Percentiles rank a stretch among this genome's conserved stretches.
Evolutionary conservation across 2,797 vertebrate species (phyloP).

Genomic region (Rhadinocentrus ornatus): DNA sequence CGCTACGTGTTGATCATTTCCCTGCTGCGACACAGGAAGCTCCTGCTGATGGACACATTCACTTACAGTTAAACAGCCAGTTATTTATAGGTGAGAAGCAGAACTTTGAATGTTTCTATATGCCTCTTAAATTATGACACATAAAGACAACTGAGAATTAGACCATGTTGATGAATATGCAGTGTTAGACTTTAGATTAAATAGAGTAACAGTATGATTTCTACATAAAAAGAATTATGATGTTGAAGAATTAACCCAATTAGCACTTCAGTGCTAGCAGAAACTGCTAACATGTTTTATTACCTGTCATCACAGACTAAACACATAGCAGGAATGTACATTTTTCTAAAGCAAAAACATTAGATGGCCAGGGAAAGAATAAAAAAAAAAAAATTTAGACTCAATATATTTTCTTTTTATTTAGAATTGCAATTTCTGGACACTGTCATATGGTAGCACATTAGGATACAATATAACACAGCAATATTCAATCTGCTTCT

Average conservation of each 20-base stretch:
- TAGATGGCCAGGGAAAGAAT: not conserved
- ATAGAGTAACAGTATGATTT: not conserved
- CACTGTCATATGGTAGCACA: not conserved
- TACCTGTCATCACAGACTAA: slow-evolving; percentile 12
- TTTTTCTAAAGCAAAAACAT: not conserved
- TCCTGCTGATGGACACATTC: slow-evolving; percentile 89
- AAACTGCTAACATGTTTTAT: not conserved
- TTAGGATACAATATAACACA: not conserved
- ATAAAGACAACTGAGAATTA: slow-evolving; percentile 2
- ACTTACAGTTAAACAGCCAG: slow-evolving; percentile 96
- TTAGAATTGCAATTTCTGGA: not conserved
- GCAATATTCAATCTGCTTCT: not conserved
- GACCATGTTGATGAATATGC: not conserved
- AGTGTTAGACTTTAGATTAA: not conserved
- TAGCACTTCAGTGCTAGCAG: too few species aligned
- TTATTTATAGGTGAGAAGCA: slow-evolving; percentile 91
- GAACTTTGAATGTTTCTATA: not conserved
- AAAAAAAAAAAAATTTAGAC: not conserved
- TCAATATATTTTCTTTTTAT: not conserved
- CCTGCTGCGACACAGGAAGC: slow-evolving; percentile 79
- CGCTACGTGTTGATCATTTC: slow-evolving; percentile 87
- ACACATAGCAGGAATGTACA: not conserved
- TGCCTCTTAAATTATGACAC: not conserved
- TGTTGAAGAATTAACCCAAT: too few species aligned
- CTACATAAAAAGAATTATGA: too few species aligned